These are phyloP conservation scores for Lophotis ruficrista DNA, from an alignment of 2,113 vertebrate species.

Conservation along the genomic window DNA sequence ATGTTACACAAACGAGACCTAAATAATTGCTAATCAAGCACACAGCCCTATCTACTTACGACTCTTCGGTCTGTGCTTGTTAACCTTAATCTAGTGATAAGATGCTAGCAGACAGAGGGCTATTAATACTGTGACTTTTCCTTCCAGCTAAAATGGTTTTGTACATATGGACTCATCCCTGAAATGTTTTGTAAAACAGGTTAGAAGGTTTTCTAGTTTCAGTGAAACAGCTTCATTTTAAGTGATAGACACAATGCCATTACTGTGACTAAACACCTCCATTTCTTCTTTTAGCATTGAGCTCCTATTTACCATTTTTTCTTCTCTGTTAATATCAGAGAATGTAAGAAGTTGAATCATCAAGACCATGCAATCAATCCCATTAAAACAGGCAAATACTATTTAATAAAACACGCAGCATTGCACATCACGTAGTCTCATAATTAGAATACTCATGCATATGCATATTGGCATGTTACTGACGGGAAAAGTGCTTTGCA, in stretches of 20 bases:
- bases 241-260: not conserved
- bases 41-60: not conserved
- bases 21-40: slow-evolving; percentile 33
- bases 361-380: not conserved
- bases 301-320: not conserved
- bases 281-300: not conserved
- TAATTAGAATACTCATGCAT: not conserved
- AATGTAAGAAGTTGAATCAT: not conserved
- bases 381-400: not conserved
- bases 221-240: not conserved
- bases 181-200: not conserved
- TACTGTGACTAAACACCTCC: not conserved
- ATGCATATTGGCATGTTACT: not conserved
- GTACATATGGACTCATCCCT: not conserved
- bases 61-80: not conserved
- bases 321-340: not conserved
- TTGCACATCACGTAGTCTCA: not conserved
- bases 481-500: not conserved
- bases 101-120: not conserved
- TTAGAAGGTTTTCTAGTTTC: not conserved
- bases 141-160: not conserved
- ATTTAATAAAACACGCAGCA: not conserved
- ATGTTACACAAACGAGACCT: not conserved
- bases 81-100: slow-evolving; percentile 58
- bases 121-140: slow-evolving; percentile 35